A percentile compares a stretch with the other conserved stretches of the same genome.
Evolutionary conservation across 2,797 vertebrate genomes (phyloP).

Genomic region (Psittacula echo): DNA sequence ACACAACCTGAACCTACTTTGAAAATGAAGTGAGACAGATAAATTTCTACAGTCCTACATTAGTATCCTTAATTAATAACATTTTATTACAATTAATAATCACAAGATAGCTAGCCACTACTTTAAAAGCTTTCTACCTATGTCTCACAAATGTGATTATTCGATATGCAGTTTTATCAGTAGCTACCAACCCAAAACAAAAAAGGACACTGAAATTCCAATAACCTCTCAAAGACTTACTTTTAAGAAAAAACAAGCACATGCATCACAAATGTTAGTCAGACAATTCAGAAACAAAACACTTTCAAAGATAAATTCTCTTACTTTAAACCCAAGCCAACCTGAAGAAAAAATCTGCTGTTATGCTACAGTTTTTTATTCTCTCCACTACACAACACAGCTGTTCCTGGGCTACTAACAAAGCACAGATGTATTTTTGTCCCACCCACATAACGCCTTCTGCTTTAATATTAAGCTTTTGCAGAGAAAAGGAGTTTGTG

Average conservation of each 20-base stretch:
- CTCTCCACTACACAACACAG: rapidly evolving
- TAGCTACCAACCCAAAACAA: not conserved
- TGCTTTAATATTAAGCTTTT: not conserved
- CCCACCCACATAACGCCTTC: not conserved
- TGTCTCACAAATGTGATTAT: not conserved
- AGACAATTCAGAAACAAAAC: not conserved
- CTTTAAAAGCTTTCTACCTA: not conserved
- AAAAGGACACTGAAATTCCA: not conserved
- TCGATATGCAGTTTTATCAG: not conserved
- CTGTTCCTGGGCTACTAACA: not conserved
- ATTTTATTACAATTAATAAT: not conserved
- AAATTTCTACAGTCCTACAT: not conserved
- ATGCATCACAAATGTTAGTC: rapidly evolving
- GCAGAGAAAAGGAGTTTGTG: not conserved
- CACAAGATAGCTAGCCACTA: not conserved
- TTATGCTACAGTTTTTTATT: not conserved
- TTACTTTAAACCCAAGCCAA: rapidly evolving
- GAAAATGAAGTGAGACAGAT: not conserved
- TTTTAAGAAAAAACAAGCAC: not conserved
- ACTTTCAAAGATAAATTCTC: not conserved
- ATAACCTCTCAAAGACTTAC: not conserved
- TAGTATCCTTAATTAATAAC: not conserved
- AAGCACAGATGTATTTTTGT: not conserved
- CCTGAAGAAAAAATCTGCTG: rapidly evolving
- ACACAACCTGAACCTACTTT: not conserved